Evolutionary conservation across 2,888 invertebrate genomes (phyloP), one percentile per base, ranked within the genome.

Genomic region (Parelbella ahira): DNA sequence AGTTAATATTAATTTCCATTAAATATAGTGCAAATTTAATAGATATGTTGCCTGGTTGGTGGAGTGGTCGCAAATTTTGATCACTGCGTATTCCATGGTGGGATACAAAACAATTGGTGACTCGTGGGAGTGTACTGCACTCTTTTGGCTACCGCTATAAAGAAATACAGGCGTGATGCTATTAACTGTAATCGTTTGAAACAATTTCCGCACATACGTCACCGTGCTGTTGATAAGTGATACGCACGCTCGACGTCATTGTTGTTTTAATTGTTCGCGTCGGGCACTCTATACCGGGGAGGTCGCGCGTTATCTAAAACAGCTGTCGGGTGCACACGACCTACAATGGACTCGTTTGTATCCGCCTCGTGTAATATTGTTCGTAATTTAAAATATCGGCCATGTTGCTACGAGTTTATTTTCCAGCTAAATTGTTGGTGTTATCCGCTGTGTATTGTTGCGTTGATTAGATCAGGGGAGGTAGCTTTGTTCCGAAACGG

Each of bases 271-370:
- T 76, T 69, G 71, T 69, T 68, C 56, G 54, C 48, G 54, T 60
- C 59, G 60, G 68, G 27, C 24, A 37, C 70, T 80, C 81, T 79
- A 76, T 79, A 76, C 69, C 60, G 62, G 68, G 56, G 71, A 78
- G 82, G 80, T 78, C 81, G 74, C 80, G 69, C 73, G 78, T 79
- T 83, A 84, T 84, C 83, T 83, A 75, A 81, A 81, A 69, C 83
- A 80, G 78, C 83, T 82, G 84, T 80, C 76, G 71, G 63, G 58
- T 60, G 72, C 78, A 81, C 72, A 67, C 74, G 68, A 63, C 68
- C 59, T 71, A 81, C 79, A 83, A 81, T 80, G 69, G 68, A 68
- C 72, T 73, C 74, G 74, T 79, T 82, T 82, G 76, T 75, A 73
- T 69, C 75, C 71, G 56, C 59, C 60, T 65, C 65, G 68, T 73